Base-by-base conservation (phyloP, 2,888 invertebrate species). In the Drosophila pseudotakahashii region DNA sequence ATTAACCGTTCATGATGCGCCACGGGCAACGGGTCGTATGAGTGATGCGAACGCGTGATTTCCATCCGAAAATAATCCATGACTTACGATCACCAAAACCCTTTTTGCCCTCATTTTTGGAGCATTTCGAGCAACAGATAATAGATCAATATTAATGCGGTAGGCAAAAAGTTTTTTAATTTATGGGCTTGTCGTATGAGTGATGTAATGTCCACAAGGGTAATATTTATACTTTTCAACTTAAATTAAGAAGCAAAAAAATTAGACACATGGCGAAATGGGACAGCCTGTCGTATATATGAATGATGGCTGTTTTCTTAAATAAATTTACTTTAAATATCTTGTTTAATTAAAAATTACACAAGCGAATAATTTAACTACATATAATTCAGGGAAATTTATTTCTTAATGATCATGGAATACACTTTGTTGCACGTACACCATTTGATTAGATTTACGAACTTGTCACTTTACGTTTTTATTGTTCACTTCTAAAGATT, bases 1-100 rank as follows among this genome's bases (percentile, higher is more conserved):
- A 77, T 81, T 83, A 75, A 45, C 67, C 67, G 75, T 67, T 62
- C 26, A 62, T 72, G 61, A 80, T 72, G 64, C 54, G 45, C 60
- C 41, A 47, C 26, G 42, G 58, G 45, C 23, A 60, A 64, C 51
- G 69, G 60, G 75, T 58, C 79, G 81, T 79, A 79, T 79, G 55
- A 44, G 61, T 53, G 67, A 79, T 66, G 47, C 16, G 45, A 45
- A 32, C 26, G 39, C 30, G 32, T 41, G 50, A 54, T 47, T 39
- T 37, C n/a, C n/a, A 45, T 10, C 23, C 30, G n/a, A 30, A 32
- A 42, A 63, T 37, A 32, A 66, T 19, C 41, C 39, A 36, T 32
- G 68, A 60, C 34, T 68, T 70, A 70, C 53, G 14, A 34, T 32
- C 30, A 1, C 7, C 10, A 16, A 16, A 13, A 11, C 11, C 47